Evolutionary conservation across 2,888 invertebrate species (phyloP), one percentile per base, ranked within the genome.

Genomic region (Norana najaformis): DNA sequence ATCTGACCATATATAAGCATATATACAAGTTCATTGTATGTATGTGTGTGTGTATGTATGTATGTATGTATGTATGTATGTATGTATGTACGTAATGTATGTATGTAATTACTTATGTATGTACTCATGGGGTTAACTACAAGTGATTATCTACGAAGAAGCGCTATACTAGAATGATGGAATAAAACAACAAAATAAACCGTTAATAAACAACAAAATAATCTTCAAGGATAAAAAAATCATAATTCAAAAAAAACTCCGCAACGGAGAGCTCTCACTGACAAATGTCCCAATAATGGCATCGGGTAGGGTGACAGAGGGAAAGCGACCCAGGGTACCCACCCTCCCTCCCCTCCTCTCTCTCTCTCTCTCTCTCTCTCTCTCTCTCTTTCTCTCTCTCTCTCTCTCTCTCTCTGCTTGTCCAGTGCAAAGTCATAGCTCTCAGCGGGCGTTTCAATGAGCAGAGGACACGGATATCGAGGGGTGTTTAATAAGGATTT

Each of bases 381-480:
- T 69, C 69, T n/a, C 69, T 69, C 8, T 11, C 13, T 3, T n/a
- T n/a, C 11, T 39, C 8, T 39, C 39, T 14, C 39, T n/a, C 8
- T 69, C n/a, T 13, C 69, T n/a, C n/a, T n/a, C n/a, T n/a, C n/a
- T n/a, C n/a, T n/a, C 11, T 69, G 69, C 30, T 69, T n/a, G 8
- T 1, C n/a, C 69, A 8, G 69, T 69, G 69, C 69, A 69, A 69
- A 69, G 14, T 13, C 69, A 69, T 69, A 4, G 69, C 69, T 69
- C n/a, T 8, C 3, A 11, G 8, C 30, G n/a, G n/a, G 6, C 69
- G n/a, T 69, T 69, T 8, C 14, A 69, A 1, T 8, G 30, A n/a
- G 30, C 0, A 0, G 2, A n/a, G 30, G 30, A 1, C 30, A n/a
- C 6, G n/a, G 11, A n/a, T 1, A n/a, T 8, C 1, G 8, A 16